Evolutionary conservation across 2,888 invertebrate species (phyloP), one percentile per base, ranked within the genome.

Genomic region (Platypus cylindrus): DNA sequence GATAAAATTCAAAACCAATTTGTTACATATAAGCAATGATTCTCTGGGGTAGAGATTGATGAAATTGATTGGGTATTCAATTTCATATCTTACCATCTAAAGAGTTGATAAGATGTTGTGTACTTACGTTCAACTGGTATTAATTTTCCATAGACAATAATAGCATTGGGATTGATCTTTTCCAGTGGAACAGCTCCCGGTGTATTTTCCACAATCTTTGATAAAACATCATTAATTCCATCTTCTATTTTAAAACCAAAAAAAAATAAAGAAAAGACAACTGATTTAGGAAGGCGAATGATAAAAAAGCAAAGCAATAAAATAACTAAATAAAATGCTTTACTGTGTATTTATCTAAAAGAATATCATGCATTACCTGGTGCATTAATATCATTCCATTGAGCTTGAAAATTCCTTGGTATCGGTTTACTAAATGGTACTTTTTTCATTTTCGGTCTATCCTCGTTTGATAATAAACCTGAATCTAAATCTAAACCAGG

Each of bases 371-470:
- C n/a, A n/a, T 38, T 40, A 43, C 36, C 36, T 27, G 35, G 18
- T 22, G 34, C 35, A 34, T 73, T 68, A 34, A 79, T 78, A 56
- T 84, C 83, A 52, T 86, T 87, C 95, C 95, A 95, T 48, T 91
- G 89, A n/a, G 86, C 87, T 65, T 94, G 91, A 66, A 95, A 95
- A 55, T 90, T 87, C 50, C 86, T 77, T 2, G 94, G 94, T 58
- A 95, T 93, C 11, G 94, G 94, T 61, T 94, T 91, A 49, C 91
- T 87, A 55, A 89, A 94, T 5, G 94, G 93, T 34, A 89, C 86
- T 58, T 84, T 84, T 54, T 84, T 84, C 23, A 78, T 70, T 48
- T 79, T 78, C 37, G 71, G 69, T 56, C 77, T 76, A 23, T 80
- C 80, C 52, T 80, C 76, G 22, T 67, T 71, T 3, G 41, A 40